These are phyloP conservation scores for Amphipyra berbera DNA, from an alignment of 2,888 invertebrate species.

Conservation along the genomic window DNA sequence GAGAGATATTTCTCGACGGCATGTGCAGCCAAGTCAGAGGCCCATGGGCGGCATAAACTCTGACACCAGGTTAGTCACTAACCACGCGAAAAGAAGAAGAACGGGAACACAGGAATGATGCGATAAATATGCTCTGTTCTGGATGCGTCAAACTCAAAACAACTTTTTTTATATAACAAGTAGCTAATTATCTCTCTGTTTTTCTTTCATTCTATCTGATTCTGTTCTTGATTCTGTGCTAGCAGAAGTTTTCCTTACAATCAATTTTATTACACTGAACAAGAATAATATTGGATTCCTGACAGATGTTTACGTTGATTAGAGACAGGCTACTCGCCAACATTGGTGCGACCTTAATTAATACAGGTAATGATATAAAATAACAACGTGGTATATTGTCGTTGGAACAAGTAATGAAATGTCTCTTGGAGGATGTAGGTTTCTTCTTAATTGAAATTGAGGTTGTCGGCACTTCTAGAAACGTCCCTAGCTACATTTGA, in stretches of 20 bases:
- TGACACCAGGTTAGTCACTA: too few species aligned
- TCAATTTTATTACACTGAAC: not conserved
- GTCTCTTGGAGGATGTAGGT: not conserved
- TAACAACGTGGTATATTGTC: conserved; percentile 11
- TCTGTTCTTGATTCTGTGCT: too few species aligned
- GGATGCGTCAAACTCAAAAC: too few species aligned
- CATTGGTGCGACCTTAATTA: conserved; percentile 23
- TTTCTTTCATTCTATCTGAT: conserved; percentile 32
- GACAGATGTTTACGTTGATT: conserved; percentile 17
- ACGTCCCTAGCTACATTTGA: not conserved
- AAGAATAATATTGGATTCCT: conserved; percentile 23
- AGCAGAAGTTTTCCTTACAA: not conserved
- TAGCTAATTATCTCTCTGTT: conserved; percentile 18
- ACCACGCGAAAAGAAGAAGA: too few species aligned
- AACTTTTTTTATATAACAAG: not conserved
- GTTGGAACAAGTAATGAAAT: conserved; percentile 3
- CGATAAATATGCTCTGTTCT: too few species aligned
- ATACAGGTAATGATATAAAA: conserved; percentile 24
- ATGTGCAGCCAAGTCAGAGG: too few species aligned
- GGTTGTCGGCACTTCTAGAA: not conserved
- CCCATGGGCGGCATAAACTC: too few species aligned
- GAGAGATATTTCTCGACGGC: too few species aligned
- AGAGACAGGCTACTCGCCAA: conserved; percentile 14
- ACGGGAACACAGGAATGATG: too few species aligned
- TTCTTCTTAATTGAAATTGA: conserved; percentile 13